phyloP scores from a whole-genome alignment of 2,888 invertebrate species.

The Andrena chrysosceles region DNA sequence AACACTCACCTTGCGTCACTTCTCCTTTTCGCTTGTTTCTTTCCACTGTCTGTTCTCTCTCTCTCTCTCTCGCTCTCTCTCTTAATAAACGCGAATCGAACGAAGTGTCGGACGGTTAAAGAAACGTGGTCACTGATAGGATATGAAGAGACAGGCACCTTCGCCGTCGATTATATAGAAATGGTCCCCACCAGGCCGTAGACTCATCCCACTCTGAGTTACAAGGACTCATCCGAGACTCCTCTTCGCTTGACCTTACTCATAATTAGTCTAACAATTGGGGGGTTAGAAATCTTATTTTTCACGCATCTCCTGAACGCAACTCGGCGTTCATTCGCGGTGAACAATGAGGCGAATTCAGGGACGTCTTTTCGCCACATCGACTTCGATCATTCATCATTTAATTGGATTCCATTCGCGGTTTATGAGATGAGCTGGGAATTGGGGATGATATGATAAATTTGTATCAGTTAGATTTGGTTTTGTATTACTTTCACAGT shows the following conservation, averaged over 20 bases:
- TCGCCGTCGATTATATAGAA: slow-evolving; percentile 83
- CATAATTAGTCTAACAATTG: slow-evolving; percentile 68
- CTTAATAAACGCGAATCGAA: slow-evolving; percentile 30
- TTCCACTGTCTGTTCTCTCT: not conserved
- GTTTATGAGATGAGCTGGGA: too few relatives aligned
- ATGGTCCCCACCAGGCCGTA: slow-evolving; percentile 76
- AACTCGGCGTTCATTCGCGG: too few relatives aligned
- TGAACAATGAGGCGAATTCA: too few relatives aligned
- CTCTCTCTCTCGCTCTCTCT: not conserved
- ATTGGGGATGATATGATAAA: too few relatives aligned
- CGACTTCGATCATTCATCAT: too few relatives aligned
- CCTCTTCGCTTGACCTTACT: slow-evolving; percentile 66
- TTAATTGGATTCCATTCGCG: too few relatives aligned
- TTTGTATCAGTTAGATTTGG: too few relatives aligned
- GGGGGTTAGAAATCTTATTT: slow-evolving; percentile 33
- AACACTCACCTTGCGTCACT: slow-evolving; percentile 70
- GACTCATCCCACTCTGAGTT: slow-evolving; percentile 75
- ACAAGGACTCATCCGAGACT: slow-evolving; percentile 68
- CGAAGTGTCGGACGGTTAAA: slow-evolving; percentile 64
- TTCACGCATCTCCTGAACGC: not conserved
- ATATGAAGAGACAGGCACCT: slow-evolving; percentile 81
- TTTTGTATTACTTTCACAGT: too few relatives aligned
- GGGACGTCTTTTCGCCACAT: too few relatives aligned
- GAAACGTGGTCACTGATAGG: slow-evolving; percentile 79
- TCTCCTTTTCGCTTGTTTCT: slow-evolving; percentile 17